Conservation (phyloP, 2,113 vertebrate species). For the Sylvilagus bachmani region DNA sequence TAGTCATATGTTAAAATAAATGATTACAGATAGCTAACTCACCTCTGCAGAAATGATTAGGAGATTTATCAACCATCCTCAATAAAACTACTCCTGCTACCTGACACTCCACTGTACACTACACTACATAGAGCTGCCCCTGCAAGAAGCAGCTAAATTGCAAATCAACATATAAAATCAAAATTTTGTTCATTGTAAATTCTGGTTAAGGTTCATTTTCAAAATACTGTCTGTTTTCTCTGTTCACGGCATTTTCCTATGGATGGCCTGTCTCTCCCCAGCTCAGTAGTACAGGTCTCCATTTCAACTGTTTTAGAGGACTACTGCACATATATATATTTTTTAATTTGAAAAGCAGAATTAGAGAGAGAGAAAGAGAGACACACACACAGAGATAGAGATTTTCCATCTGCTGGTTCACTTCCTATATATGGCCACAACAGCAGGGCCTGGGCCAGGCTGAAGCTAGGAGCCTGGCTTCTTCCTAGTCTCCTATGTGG, state of each 20-base stretch:
- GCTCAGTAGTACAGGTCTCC: background rate
- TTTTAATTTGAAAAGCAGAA: no score
- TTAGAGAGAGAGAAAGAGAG: no score
- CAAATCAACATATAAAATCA: conserved; percentile 31
- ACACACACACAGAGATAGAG: no score
- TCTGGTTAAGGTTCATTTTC: background rate
- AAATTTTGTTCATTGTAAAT: conserved; percentile 12
- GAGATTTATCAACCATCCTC: background rate
- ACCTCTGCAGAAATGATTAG: background rate
- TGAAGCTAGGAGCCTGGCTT: no score
- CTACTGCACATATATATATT: background rate
- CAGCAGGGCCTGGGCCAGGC: no score
- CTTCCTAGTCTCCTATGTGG: no score
- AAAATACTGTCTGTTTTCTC: background rate
- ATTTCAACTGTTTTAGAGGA: background rate
- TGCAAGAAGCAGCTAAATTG: background rate
- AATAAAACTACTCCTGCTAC: background rate
- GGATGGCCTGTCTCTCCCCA: background rate
- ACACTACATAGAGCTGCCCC: background rate
- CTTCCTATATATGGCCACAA: no score
- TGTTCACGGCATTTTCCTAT: conserved; percentile 20
- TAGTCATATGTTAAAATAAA: background rate
- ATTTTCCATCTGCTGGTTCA: no score
- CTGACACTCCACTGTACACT: background rate
- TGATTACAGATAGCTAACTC: background rate